Evolutionary conservation across 2,888 invertebrate genomes (phyloP), one percentile per base, ranked within the genome.

Genomic region (Megalurothrips usitatus): DNA sequence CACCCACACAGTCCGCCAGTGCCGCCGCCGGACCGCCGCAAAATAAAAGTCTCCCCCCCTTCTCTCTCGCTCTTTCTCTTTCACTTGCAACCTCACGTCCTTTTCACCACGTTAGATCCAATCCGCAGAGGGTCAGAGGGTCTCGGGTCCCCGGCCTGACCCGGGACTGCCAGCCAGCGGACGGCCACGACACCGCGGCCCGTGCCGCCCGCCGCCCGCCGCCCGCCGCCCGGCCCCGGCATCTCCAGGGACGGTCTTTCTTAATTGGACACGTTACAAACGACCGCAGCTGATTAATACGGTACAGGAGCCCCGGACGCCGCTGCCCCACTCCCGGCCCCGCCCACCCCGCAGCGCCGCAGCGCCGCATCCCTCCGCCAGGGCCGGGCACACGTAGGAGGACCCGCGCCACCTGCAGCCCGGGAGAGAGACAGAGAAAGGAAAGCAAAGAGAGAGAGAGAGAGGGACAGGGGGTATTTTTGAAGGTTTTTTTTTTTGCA

Each of bases 241-340:
- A 78, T 79, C 81, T 82, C 81, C 81, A 79, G 82, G 81, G 81
- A 80, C 81, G 81, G 81, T 81, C 82, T 80, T 75, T 75, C 68
- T 75, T 75, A 75, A 75, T 75, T 75, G 68, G 68, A 75, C 68
- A 75, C 68, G 68, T 75, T 75, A 75, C 68, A 75, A 75, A 75
- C 68, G 68, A 75, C 68, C 68, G 26, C 68, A 75, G 68, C 68
- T 75, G 68, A 75, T 75, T 75, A 75, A 75, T 75, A 75, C 68
- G 68, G 68, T 75, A 75, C 68, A 75, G 26, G 68, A 26, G 23
- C 68, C 26, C 68, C 49, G 79, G 81, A 79, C 81, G 81, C 81
- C 80, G 80, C 17, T 48, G 26, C 14, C 3, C 34, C 75, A 10
- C 34, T n/a, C 78, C 9, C 23, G 49, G 23, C 78, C 75, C 47